Conservation (phyloP, 2,113 vertebrate species). For the Equus przewalskii region DNA sequence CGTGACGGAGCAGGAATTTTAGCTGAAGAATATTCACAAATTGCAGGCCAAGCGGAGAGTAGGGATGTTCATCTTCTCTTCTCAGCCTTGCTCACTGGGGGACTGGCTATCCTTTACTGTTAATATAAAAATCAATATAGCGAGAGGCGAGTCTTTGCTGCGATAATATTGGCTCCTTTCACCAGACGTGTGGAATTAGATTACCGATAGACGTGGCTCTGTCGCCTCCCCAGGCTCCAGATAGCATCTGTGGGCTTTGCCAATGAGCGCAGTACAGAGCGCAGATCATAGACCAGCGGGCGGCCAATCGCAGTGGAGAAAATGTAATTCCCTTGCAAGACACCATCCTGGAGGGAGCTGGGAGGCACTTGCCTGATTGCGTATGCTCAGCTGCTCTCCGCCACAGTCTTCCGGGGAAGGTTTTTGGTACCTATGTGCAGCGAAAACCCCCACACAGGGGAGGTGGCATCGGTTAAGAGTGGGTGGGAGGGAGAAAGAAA, state of each 20-base stretch:
- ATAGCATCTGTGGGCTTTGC: constrained; percentile 52
- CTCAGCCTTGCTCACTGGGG: constrained; percentile 29
- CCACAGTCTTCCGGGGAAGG: accelerated
- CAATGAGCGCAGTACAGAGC: not conserved
- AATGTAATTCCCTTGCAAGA: not conserved
- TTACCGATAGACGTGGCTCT: constrained; percentile 59
- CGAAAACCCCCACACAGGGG: accelerated
- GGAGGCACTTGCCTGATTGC: not conserved
- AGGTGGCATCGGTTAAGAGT: accelerated
- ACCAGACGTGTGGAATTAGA: constrained; percentile 66
- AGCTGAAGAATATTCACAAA: constrained; percentile 63
- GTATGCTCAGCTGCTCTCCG: not conserved
- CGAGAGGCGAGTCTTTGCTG: not conserved
- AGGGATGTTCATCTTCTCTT: constrained; percentile 51
- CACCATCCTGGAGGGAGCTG: not conserved
- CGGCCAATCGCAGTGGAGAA: not conserved
- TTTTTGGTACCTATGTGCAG: not conserved
- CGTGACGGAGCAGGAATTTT: constrained; percentile 82
- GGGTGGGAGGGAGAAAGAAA: accelerated
- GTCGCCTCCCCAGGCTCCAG: constrained; percentile 60
- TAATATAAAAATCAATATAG: constrained; percentile 77
- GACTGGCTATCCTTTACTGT: constrained; percentile 33
- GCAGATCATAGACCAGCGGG: accelerated
- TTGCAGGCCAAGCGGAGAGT: constrained; percentile 68
- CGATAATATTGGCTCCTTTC: constrained; percentile 53